Conservation (phyloP, 2,888 invertebrate genomes). For the Himalopsyche tibetana region DNA sequence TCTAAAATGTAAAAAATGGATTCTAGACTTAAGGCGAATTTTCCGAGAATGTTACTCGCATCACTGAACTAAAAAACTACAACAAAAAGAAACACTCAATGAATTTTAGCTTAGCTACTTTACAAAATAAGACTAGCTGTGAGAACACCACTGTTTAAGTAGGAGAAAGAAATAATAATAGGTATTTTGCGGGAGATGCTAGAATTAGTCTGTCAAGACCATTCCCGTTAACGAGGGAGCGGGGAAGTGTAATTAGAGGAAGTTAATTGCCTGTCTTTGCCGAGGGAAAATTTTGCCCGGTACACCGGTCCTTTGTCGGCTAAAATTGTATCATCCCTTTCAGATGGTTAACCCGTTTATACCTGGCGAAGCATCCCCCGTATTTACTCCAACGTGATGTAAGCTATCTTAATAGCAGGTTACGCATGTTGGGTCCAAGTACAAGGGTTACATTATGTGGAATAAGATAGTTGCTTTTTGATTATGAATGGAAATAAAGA, state of each 20-base stretch:
- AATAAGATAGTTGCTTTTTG: too few species aligned
- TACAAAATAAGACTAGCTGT: neutral
- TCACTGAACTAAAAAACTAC: too few species aligned
- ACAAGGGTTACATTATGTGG: too few species aligned
- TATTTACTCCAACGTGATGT: neutral
- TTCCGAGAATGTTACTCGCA: too few species aligned
- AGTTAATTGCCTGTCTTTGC: slow-evolving; percentile 60
- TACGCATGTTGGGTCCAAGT: neutral
- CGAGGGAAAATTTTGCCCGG: slow-evolving; percentile 28
- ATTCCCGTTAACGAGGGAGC: slow-evolving; percentile 48
- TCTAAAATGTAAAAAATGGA: too few species aligned
- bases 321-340: slow-evolving; percentile 34
- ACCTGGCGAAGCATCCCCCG: slow-evolving; percentile 12
- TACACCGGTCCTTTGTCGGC: slow-evolving; percentile 26
- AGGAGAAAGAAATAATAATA: slow-evolving; percentile 31
- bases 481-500: too few species aligned
- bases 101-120: too few species aligned
- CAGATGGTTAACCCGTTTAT: slow-evolving; percentile 30
- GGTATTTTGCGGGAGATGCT: slow-evolving; percentile 39
- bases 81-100: too few species aligned
- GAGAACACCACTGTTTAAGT: neutral
- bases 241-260: slow-evolving; percentile 59
- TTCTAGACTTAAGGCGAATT: too few species aligned
- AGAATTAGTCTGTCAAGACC: slow-evolving; percentile 55
- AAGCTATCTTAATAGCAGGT: neutral